Percentiles rank a stretch among this genome's conserved stretches.
Conservation (phyloP, 2,113 vertebrate genomes). For the Catharus fuscescens region DNA sequence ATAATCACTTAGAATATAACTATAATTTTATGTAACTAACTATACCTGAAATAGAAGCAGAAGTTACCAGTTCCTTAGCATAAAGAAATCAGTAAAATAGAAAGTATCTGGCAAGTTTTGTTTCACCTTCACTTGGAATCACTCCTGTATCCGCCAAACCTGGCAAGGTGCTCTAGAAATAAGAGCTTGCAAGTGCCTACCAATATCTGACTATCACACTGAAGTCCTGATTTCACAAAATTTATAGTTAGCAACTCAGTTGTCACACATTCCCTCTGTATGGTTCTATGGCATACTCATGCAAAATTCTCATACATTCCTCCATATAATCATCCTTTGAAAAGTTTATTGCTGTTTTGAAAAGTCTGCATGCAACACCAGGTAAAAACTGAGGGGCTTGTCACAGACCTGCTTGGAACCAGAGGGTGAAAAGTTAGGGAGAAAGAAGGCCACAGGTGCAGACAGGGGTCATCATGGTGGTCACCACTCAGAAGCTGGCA, state of each 20-base stretch:
- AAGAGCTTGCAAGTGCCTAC: background rate
- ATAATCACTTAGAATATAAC: background rate
- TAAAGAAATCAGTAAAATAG: background rate
- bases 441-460: background rate
- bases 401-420: background rate
- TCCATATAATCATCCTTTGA: background rate
- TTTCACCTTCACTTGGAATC: background rate
- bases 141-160: background rate
- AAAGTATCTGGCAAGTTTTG: background rate
- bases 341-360: background rate
- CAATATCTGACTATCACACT: background rate
- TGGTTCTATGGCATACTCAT: background rate
- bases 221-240: background rate
- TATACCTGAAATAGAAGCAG: background rate
- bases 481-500: background rate
- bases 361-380: background rate
- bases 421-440: background rate
- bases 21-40: background rate
- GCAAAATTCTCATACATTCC: background rate
- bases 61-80: background rate
- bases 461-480: background rate
- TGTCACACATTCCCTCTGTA: background rate
- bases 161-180: background rate
- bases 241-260: background rate
- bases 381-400: background rate